A percentile compares a stretch with the other conserved stretches of the same genome.
Conservation (phyloP, 1,140 invertebrate species). For the Caenorhabditis brenneri region DNA sequence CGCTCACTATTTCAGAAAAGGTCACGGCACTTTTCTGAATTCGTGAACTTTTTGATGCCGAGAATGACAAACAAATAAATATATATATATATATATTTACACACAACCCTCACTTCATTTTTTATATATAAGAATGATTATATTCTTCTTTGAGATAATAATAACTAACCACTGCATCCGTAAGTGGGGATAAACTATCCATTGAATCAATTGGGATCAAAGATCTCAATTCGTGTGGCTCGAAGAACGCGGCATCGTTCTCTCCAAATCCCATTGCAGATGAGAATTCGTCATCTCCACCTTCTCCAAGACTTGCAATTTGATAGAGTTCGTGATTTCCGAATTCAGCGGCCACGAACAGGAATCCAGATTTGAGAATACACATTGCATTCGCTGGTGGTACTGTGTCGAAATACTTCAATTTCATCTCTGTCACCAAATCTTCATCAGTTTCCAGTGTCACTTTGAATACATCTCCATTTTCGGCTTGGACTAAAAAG, state of each 20-base stretch:
- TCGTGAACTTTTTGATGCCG: too few species aligned
- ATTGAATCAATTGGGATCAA: slow-evolving; percentile 96
- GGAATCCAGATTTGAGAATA: slow-evolving; percentile 96
- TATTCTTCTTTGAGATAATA: not conserved
- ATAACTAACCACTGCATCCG: not conserved
- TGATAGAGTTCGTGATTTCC: slow-evolving; percentile 99
- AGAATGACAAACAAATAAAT: too few species aligned
- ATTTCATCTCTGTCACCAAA: slow-evolving; percentile 94
- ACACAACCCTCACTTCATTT: too few species aligned
- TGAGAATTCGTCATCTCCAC: slow-evolving; percentile 91
- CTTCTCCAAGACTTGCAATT: slow-evolving; percentile 95
- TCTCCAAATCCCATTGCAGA: slow-evolving; percentile 86
- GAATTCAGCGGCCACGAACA: slow-evolving; percentile 98
- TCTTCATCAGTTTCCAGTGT: slow-evolving; percentile 97
- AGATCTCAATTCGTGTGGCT: slow-evolving; percentile 89
- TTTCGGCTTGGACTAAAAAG: slow-evolving; percentile 81
- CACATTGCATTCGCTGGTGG: slow-evolving; percentile 89
- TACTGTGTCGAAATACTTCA: slow-evolving; percentile 99
- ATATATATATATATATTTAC: too few species aligned
- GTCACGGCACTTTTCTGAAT: too few species aligned
- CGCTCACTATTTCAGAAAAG: too few species aligned
- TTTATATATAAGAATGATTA: too few species aligned
- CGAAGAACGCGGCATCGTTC: slow-evolving; percentile 99
- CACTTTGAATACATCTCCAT: slow-evolving; percentile 92
- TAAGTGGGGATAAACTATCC: slow-evolving; percentile 91